These are phyloP conservation scores for Hephaestus fuliginosus DNA, from an alignment of 2,797 vertebrate genomes.

Conservation along the genomic window DNA sequence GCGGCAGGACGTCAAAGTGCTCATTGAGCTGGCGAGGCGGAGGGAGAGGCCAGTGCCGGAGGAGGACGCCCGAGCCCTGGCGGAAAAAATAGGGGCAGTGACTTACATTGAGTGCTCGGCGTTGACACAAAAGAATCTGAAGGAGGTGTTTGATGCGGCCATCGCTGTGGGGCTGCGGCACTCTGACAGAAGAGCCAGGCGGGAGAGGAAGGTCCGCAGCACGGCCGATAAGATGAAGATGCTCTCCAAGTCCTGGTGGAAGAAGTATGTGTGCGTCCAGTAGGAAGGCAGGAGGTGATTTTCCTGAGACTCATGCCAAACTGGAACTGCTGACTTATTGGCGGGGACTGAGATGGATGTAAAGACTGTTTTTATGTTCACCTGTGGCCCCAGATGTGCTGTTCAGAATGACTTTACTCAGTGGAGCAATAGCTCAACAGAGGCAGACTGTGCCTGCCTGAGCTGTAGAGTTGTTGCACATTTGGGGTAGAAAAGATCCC, in stretches of 20 bases:
- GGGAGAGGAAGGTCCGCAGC: conserved; percentile 86
- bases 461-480: too few species aligned
- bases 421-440: conserved; percentile 24
- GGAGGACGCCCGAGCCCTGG: conserved; percentile 85
- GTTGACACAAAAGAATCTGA: conserved; percentile 92
- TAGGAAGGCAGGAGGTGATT: conserved; percentile 53
- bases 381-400: conserved; percentile 16
- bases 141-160: conserved; percentile 91
- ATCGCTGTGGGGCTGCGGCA: conserved; percentile 86
- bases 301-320: conserved; percentile 38
- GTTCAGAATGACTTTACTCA: conserved; percentile 53
- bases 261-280: conserved; percentile 89
- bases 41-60: conserved; percentile 86
- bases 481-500: conserved; percentile 9
- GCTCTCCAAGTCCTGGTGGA: conserved; percentile 92
- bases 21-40: conserved; percentile 87
- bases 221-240: conserved; percentile 90
- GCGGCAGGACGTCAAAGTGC: conserved; percentile 90
- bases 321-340: conserved; percentile 42
- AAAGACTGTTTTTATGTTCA: conserved; percentile 39
- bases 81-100: conserved; percentile 86
- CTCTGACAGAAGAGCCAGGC: conserved; percentile 79
- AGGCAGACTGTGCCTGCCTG: conserved; percentile 4
- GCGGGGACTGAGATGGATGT: conserved; percentile 46
- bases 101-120: conserved; percentile 90